These are phyloP conservation scores for Genyomyrus donnyi DNA, from an alignment of 2,113 vertebrate genomes.

Conservation along the genomic window DNA sequence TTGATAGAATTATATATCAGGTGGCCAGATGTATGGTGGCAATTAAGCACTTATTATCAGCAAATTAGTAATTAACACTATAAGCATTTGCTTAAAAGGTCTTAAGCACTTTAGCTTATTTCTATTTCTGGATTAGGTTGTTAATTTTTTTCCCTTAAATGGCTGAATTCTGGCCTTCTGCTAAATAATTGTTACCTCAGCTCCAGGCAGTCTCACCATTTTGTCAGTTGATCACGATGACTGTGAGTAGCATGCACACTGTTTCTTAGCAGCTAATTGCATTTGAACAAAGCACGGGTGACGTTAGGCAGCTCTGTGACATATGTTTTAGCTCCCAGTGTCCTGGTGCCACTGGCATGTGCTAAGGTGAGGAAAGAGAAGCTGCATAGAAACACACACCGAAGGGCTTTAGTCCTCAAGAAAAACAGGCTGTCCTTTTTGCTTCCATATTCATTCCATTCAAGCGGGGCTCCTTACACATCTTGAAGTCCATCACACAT, in stretches of 20 bases:
- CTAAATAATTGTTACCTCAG: not conserved
- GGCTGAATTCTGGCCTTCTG: not conserved
- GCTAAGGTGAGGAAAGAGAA: not conserved
- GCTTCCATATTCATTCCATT: not conserved
- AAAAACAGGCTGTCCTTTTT: not conserved
- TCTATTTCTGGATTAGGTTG: not conserved
- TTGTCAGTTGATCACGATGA: not conserved
- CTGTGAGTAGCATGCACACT: not conserved
- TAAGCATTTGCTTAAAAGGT: not conserved
- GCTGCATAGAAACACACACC: not conserved
- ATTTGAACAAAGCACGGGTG: not conserved
- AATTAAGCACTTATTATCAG: conserved; percentile 3
- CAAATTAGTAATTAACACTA: not conserved
- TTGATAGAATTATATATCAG: not conserved
- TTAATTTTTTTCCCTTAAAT: not conserved
- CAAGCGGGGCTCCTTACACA: not conserved
- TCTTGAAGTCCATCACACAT: not conserved
- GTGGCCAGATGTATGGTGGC: not conserved
- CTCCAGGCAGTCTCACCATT: not conserved
- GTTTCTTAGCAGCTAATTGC: not conserved
- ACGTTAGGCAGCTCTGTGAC: not conserved
- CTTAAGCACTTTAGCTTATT: not conserved
- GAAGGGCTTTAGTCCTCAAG: not conserved
- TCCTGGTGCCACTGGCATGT: not conserved
- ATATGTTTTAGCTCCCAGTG: not conserved